Conservation (phyloP, 2,797 vertebrate species). For the Girardinus metallicus region DNA sequence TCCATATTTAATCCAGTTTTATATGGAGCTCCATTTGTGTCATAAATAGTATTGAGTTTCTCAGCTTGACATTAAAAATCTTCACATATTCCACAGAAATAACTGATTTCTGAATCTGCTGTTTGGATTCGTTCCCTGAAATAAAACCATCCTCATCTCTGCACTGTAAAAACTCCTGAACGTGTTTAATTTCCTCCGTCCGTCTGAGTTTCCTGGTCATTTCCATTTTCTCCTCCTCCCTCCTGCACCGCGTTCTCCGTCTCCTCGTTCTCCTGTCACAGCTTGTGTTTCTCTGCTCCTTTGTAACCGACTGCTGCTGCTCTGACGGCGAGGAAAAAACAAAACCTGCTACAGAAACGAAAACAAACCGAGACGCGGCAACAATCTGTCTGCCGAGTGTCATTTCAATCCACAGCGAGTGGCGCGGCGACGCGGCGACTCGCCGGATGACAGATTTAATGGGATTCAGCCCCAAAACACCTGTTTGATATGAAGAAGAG, state of each 20-base stretch:
- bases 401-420: conserved; percentile 33
- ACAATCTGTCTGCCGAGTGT: conserved; percentile 38
- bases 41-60: too few relatives aligned
- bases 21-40: neutral
- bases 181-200: neutral
- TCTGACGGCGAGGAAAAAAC: conserved; percentile 4
- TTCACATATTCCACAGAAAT: neutral
- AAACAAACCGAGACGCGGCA: conserved; percentile 17
- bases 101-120: neutral
- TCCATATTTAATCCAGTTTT: neutral
- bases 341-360: conserved; percentile 13
- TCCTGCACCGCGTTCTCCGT: neutral
- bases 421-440: conserved; percentile 17
- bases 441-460: conserved; percentile 36
- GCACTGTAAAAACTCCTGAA: neutral
- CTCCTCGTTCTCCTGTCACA: neutral
- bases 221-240: neutral
- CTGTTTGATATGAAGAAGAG: conserved; percentile 33
- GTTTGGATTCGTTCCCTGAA: neutral
- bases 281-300: neutral
- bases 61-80: neutral
- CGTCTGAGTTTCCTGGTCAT: neutral
- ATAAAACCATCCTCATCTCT: neutral
- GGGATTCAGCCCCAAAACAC: conserved; percentile 46
- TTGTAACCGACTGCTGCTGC: conserved; percentile 16